Base-by-base conservation (phyloP, 2,888 invertebrate genomes). In the Altica lythri region DNA sequence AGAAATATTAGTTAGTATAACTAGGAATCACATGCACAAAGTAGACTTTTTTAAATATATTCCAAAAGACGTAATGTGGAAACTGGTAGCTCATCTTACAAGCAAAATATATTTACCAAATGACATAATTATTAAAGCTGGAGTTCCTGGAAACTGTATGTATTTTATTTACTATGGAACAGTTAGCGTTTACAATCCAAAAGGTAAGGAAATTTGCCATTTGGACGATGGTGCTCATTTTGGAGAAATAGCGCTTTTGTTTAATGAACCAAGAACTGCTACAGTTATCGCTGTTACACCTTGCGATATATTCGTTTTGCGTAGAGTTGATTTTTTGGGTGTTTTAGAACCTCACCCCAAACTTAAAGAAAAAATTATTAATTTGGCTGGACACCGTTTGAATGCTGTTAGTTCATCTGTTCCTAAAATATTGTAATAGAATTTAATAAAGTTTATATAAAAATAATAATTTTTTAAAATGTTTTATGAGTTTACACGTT, bases 191-290 rank as follows among this genome's bases (percentile, higher is more conserved):
- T 78, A 76, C 47, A 75, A 76, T 3, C 62, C 62, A 6, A 57
- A 56, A 1, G 77, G 75, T 30, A 75, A 71, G 68, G 78, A 79
- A 37, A 65, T 79, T 2, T 78, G 78, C 50, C 79, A 80, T 62
- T 68, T 80, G 55, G 72, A 77, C 34, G 77, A 79, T 56, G 79
- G 77, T 5, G 70, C 73, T 2, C 72, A 77, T 60, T 80, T 80
- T 58, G 80, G 79, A 0, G 80, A 80, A 62, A 69, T 78, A 27
- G 72, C 77, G 0, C 56, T 80, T 32, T 66, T 80, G 6, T 72
- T 77, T 64, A 73, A 74, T 34, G 75, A 76, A 55, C 68, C 68
- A 5, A 67, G 76, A 10, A 66, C 72, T 1, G 77, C 75, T 0
- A 77, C 66, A 5, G 73, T 80, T 2, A 59, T 77, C 1, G 80